phyloP scores from a whole-genome alignment of 2,113 vertebrate species.

The Dicrurus megarhynchus region DNA sequence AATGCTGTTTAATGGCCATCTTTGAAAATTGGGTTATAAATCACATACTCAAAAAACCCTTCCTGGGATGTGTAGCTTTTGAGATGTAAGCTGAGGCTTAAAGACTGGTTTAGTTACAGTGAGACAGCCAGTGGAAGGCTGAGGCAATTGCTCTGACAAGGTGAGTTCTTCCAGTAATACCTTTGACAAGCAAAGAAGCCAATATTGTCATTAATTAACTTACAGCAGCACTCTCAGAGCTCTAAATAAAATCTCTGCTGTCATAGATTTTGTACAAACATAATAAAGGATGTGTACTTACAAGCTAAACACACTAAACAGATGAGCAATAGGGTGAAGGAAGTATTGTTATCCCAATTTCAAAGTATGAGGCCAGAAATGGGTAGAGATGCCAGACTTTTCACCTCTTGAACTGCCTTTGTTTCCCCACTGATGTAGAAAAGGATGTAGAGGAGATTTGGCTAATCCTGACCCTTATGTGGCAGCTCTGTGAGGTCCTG shows the following conservation, averaged over 20 bases:
- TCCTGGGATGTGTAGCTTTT: neutral
- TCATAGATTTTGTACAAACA: neutral
- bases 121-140: neutral
- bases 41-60: neutral
- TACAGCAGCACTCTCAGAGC: neutral
- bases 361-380: neutral
- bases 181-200: neutral
- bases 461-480: neutral
- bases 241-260: neutral
- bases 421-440: neutral
- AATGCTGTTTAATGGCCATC: conserved; percentile 37
- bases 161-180: neutral
- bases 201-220: neutral
- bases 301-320: neutral
- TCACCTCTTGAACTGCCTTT: neutral
- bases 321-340: neutral
- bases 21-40: conserved; percentile 45
- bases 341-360: neutral
- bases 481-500: neutral
- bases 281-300: neutral
- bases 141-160: neutral
- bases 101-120: neutral
- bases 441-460: neutral
- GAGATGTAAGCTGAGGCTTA: neutral
- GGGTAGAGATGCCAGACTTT: neutral